These are phyloP conservation scores for Eulemur rufifrons DNA, from an alignment of 2,113 vertebrate genomes.

Conservation along the genomic window DNA sequence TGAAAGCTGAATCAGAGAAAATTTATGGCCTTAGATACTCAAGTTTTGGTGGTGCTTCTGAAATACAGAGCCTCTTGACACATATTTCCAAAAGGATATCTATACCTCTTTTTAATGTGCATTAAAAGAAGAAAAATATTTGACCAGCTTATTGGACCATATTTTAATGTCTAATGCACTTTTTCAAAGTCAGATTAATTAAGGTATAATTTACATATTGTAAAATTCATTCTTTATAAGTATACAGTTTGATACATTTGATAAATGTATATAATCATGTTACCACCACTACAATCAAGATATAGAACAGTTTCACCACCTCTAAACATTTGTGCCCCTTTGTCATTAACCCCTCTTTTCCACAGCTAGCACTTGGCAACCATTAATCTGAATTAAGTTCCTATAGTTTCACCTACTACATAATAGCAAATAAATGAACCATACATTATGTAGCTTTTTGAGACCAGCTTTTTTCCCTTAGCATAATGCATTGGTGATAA, in stretches of 20 bases:
- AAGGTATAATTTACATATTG: not conserved
- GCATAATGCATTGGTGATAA: not conserved
- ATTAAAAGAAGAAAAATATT: constrained; percentile 68
- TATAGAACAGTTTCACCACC: not conserved
- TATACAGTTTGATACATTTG: not conserved
- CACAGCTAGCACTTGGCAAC: not conserved
- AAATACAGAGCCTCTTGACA: not conserved
- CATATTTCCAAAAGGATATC: constrained; percentile 63
- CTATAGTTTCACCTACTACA: not conserved
- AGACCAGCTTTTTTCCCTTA: not conserved
- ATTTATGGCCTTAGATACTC: constrained; percentile 42
- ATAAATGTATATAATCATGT: not conserved
- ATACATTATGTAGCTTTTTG: not conserved
- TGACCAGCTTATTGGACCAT: not conserved
- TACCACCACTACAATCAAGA: not conserved
- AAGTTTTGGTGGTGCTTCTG: not conserved
- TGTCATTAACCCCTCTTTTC: not conserved
- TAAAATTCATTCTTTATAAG: not conserved
- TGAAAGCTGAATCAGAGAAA: constrained; percentile 37
- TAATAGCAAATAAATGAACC: not conserved
- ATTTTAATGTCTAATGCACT: not conserved
- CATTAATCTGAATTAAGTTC: not conserved
- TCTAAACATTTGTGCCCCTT: not conserved
- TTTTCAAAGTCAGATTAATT: constrained; percentile 17
- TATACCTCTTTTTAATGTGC: constrained; percentile 41